Evolutionary conservation across 2,888 invertebrate species (phyloP), one percentile per base, ranked within the genome.

Genomic region (Gymnosoma rotundatum): DNA sequence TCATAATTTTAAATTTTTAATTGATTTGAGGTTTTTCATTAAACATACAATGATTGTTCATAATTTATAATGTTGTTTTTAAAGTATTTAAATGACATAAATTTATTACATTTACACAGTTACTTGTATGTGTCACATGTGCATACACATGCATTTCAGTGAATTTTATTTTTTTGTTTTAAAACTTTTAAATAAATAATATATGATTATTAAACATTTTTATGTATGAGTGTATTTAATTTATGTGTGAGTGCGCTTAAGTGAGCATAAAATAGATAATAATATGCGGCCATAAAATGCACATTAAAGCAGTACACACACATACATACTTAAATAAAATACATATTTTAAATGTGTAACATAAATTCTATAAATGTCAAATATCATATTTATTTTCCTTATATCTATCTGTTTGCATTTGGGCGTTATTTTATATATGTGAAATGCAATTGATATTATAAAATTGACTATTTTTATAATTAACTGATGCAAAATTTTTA

Each of bases 11-110:
- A 58, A 74, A 75, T 66, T 83, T 66, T 64, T 70, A 80, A 80
- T 83, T 80, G 66, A 74, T 83, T 72, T 83, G 69, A 78, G 74
- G 78, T 78, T 83, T 78, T 78, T 20, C 32, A 54, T 78, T 72
- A 64, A 72, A 58, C 66, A 64, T 52, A 74, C 60, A 64, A 83
- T 70, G 72, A 72, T 66, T 82, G 75, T 63, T 78, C 67, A 69
- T 67, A 61, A 63, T 61, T 73, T 60, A 67, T 52, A 60, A 56
- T 72, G 21, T 38, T 72, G 42, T 73, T 66, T 54, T 54, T 56
- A 63, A 69, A 78, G 60, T 73, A 60, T 78, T 83, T 73, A 78
- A 78, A 73, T 83, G 66, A 64, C 75, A 82, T 64, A 52, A 76
- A 82, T 82, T 81, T 82, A 82, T 76, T 70, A 76, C 70, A 75